Conservation (phyloP, 2,113 vertebrate genomes). For the Pavo muticus region DNA sequence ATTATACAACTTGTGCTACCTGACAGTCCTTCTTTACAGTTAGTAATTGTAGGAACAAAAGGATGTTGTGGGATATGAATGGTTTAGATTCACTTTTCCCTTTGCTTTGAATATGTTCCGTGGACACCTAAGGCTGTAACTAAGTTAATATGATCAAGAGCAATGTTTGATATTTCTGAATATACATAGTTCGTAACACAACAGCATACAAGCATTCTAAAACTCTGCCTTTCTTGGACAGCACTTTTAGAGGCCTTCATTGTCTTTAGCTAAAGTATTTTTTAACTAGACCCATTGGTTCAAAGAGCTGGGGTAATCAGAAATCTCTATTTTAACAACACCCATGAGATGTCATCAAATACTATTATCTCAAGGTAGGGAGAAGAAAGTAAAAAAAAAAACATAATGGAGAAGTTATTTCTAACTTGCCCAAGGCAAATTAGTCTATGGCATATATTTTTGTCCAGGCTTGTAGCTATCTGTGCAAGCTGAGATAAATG, state of each 20-base stretch:
- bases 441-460: background rate
- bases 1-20: background rate
- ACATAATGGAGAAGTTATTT: background rate
- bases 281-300: background rate
- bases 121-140: background rate
- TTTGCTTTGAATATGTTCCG: background rate
- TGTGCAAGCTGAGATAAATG: background rate
- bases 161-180: background rate
- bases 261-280: background rate
- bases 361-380: background rate
- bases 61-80: background rate
- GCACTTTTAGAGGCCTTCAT: background rate
- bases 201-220: background rate
- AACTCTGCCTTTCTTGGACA: background rate
- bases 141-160: background rate
- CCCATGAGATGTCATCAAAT: fast-evolving
- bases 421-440: background rate
- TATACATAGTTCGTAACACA: background rate
- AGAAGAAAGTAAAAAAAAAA: background rate
- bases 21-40: background rate
- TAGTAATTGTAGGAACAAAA: background rate
- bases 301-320: background rate
- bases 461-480: constrained; percentile 24
- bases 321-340: background rate
- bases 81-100: background rate